These are phyloP conservation scores for Prunella fulvescens DNA, from an alignment of 2,113 vertebrate genomes.

Conservation along the genomic window DNA sequence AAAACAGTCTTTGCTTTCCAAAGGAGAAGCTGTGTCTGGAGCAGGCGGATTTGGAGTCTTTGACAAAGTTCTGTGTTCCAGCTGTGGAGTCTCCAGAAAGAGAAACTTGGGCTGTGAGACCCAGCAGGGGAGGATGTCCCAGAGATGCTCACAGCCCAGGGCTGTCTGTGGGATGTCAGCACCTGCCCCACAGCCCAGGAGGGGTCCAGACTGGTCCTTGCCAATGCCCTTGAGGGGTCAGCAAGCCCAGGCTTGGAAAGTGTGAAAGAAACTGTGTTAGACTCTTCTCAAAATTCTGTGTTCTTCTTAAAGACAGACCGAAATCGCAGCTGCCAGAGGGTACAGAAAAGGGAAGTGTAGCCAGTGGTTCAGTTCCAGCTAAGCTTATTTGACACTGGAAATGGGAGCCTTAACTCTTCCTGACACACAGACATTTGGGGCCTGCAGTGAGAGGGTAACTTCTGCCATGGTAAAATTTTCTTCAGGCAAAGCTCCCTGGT, in stretches of 20 bases:
- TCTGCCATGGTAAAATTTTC: neutral
- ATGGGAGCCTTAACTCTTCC: neutral
- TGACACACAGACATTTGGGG: neutral
- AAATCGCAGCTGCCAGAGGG: accelerated
- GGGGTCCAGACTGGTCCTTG: neutral
- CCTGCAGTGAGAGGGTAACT: neutral
- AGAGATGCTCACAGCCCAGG: accelerated
- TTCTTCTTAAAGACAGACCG: neutral
- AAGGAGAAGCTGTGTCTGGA: neutral
- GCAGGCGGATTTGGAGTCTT: neutral
- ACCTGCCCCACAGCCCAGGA: neutral
- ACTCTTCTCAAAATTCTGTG: neutral
- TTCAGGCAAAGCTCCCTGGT: neutral
- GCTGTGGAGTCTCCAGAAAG: neutral
- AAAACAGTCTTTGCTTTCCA: neutral
- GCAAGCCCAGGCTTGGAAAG: neutral
- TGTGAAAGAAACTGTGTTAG: neutral
- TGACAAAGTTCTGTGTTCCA: neutral
- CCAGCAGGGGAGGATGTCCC: accelerated
- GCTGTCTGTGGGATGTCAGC: accelerated
- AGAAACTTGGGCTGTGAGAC: neutral
- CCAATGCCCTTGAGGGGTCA: neutral
- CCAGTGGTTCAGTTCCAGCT: neutral
- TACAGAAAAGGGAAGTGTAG: neutral
- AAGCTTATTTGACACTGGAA: neutral